These are phyloP conservation scores for Catharus ustulatus DNA, from an alignment of 2,797 vertebrate genomes.

Conservation along the genomic window DNA sequence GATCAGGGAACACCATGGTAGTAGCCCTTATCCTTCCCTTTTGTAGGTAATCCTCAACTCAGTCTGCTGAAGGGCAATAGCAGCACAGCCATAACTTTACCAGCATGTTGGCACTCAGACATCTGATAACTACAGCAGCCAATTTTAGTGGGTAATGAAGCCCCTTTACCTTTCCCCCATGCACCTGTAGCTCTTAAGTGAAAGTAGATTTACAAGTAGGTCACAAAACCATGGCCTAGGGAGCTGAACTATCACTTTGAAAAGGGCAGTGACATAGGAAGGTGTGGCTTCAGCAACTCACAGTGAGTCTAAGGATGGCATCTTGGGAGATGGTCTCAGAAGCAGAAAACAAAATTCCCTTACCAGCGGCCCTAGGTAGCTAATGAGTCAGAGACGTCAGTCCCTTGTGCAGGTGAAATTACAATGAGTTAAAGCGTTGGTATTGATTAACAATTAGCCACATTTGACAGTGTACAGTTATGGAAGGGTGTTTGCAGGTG, in stretches of 20 bases:
- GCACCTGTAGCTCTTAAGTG: neutral
- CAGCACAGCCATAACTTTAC: neutral
- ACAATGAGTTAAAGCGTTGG: neutral
- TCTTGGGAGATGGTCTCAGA: neutral
- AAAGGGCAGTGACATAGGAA: neutral
- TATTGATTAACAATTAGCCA: neutral
- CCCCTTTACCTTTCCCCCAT: neutral
- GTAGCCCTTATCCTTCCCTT: neutral
- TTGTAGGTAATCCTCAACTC: neutral
- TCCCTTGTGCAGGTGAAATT: neutral
- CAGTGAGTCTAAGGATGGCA: neutral
- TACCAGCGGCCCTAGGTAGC: neutral
- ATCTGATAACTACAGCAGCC: neutral
- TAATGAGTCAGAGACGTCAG: neutral
- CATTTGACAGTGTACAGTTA: neutral
- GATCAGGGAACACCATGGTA: neutral
- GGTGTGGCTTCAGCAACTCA: neutral
- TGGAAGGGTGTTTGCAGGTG: neutral
- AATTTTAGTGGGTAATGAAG: neutral
- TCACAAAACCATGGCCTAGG: neutral
- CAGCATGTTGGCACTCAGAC: neutral
- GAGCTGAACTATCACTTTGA: neutral
- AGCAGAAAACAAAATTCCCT: neutral
- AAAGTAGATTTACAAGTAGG: neutral
- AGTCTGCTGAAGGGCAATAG: neutral